Conservation (phyloP, 2,113 vertebrate species). For the Smithornis capensis region DNA sequence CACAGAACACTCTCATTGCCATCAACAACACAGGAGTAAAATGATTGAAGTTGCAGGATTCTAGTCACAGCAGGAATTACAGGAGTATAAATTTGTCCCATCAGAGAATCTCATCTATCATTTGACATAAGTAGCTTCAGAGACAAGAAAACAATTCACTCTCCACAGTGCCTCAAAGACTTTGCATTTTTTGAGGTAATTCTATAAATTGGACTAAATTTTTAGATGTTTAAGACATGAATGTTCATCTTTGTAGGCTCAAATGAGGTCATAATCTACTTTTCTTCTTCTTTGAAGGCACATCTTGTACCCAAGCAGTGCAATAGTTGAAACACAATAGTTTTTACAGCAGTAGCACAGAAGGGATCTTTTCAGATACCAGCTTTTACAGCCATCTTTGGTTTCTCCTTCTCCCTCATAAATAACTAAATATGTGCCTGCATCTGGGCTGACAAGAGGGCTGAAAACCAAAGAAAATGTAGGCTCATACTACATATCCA, state of each 20-base stretch:
- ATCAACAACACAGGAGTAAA: not conserved
- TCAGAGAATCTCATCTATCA: not conserved
- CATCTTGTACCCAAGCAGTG: not conserved
- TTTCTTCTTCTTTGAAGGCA: not conserved
- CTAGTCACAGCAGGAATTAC: not conserved
- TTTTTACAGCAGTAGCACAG: not conserved
- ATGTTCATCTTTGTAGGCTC: not conserved
- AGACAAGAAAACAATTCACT: not conserved
- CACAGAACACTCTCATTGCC: not conserved
- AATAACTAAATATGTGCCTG: not conserved
- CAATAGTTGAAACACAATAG: not conserved
- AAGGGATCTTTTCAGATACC: not conserved
- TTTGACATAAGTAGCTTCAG: not conserved
- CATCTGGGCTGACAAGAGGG: not conserved
- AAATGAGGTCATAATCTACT: not conserved
- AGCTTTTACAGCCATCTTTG: not conserved
- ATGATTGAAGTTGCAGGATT: not conserved
- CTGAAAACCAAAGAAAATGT: not conserved
- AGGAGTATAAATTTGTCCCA: not conserved
- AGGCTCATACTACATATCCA: not conserved
- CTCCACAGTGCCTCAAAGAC: not conserved
- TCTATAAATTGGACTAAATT: not conserved
- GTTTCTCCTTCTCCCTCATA: not conserved
- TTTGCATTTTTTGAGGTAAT: not conserved
- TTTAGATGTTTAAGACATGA: not conserved